Base-by-base conservation (phyloP, 1,140 invertebrate genomes). In the Condylostylus longicornis region DNA sequence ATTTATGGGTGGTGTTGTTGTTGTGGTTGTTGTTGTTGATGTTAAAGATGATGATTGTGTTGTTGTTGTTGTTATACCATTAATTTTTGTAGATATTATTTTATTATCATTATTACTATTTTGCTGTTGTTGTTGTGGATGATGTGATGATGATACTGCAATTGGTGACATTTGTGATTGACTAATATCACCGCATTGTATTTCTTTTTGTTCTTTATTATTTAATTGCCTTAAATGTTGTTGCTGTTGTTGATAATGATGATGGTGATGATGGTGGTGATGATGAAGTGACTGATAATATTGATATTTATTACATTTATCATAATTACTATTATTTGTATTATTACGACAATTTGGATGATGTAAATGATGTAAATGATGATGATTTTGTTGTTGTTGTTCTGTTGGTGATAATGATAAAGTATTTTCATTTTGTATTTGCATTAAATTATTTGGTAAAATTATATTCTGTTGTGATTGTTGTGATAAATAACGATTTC, bases 101-200 rank as follows among this genome's bases (percentile, higher is more conserved):
- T 8, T 25, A 25, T n/a, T n/a, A n/a, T n/a, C n/a, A n/a, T n/a
- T n/a, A n/a, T n/a, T n/a, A n/a, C n/a, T n/a, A n/a, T n/a, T n/a
- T 25, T n/a, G 23, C 23, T 25, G 23, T 25, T 8, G 7, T n/a
- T 25, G 23, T 25, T 25, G 7, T 17, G 23, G 21, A n/a, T 32
- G 33, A n/a, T 36, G 23, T n/a, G 10, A 28, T 6, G 18, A 21
- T 6, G 18, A 8, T n/a, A 45, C 40, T 32, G 50, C 38, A 14
- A 48, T 49, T 6, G 54, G 54, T 6, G 56, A 58, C 46, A 66
- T 62, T 48, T 76, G 72, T 1, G 73, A 76, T 43, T 77, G 74
- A 37, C 72, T 75, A 14, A 77, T 72, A 46, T 77, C 71, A 13
- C 69, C 62, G 38, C 75, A 77, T 47, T 77, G 75, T 35, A 77